These are phyloP conservation scores for Pedetes capensis DNA, from an alignment of 2,113 vertebrate genomes.

Conservation along the genomic window DNA sequence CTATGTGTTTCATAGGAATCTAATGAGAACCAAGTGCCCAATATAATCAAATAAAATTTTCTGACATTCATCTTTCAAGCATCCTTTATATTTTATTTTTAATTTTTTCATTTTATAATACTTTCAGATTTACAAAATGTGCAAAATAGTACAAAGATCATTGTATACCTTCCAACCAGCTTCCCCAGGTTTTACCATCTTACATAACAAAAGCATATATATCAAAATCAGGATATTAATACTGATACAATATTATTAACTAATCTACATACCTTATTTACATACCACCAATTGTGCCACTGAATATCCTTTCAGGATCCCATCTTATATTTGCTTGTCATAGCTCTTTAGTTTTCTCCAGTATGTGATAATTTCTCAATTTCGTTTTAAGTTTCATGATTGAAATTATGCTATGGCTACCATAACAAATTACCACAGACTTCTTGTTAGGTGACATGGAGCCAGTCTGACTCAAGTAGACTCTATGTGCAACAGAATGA, in stretches of 20 bases:
- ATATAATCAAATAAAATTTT: background rate
- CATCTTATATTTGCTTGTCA: background rate
- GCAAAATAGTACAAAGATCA: background rate
- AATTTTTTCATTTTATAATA: background rate
- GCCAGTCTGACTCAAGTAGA: too few relatives aligned
- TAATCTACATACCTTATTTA: background rate
- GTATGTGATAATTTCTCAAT: background rate
- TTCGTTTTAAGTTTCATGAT: background rate
- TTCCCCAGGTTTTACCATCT: background rate
- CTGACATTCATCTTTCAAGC: background rate
- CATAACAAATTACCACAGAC: background rate
- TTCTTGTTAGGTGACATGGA: too few relatives aligned
- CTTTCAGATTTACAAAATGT: background rate
- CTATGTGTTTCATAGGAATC: background rate
- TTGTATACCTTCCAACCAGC: background rate
- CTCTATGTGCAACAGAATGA: too few relatives aligned
- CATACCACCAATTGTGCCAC: background rate
- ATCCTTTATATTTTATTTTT: background rate
- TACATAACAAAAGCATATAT: background rate
- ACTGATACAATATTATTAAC: background rate
- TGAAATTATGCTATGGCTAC: background rate
- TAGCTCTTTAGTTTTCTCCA: background rate
- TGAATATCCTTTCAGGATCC: background rate
- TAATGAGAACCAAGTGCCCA: background rate
- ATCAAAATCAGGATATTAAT: background rate